A percentile compares a stretch with the other conserved stretches of the same genome.
Conservation (phyloP, 1,140 invertebrate genomes). For the Triops cancriformis region DNA sequence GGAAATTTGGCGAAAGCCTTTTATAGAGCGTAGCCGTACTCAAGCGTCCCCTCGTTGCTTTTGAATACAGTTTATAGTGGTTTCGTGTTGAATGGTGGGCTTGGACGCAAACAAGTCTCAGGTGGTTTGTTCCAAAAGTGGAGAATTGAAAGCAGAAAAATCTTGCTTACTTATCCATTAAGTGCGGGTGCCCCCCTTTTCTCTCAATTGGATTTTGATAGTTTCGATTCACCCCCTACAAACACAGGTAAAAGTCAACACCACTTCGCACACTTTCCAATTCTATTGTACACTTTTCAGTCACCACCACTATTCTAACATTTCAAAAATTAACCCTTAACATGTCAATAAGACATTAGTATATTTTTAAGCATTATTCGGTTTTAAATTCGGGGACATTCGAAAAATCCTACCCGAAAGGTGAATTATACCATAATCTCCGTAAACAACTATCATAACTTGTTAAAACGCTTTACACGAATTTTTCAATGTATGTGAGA, state of each 20-base stretch:
- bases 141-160: not conserved
- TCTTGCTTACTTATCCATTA: not conserved
- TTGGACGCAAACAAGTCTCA: not conserved
- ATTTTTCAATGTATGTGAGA: no score
- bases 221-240: not conserved
- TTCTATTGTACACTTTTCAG: no score
- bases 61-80: not conserved
- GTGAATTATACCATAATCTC: no score
- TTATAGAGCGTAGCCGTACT: slow-evolving; percentile 6
- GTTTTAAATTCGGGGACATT: no score
- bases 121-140: not conserved
- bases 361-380: no score
- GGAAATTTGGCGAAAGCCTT: not conserved
- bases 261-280: no score
- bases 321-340: no score
- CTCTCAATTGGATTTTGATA: slow-evolving; percentile 7
- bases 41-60: not conserved
- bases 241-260: not conserved
- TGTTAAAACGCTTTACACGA: no score
- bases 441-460: no score
- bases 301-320: no score
- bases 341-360: no score
- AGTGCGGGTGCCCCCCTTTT: not conserved
- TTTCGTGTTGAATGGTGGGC: not conserved
- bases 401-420: no score